Evolutionary conservation across 2,113 vertebrate species (phyloP).

Genomic region (Elachura formosa): DNA sequence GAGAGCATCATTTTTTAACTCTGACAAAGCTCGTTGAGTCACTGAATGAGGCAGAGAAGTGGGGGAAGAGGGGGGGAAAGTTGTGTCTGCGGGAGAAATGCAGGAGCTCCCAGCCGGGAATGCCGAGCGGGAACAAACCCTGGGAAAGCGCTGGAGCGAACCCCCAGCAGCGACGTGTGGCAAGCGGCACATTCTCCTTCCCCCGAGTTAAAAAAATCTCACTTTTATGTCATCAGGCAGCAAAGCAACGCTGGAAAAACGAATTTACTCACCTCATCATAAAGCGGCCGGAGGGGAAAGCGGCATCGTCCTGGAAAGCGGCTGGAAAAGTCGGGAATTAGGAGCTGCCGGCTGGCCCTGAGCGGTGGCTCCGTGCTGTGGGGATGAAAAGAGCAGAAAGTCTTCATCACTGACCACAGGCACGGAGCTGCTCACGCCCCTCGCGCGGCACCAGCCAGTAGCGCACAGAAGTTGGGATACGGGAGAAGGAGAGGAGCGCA

Average conservation of each 20-base stretch:
- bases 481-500: constrained; percentile 69
- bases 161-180: not conserved
- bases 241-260: not conserved
- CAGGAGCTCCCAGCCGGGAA: not conserved
- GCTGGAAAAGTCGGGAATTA: constrained; percentile 47
- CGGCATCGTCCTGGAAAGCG: constrained; percentile 65
- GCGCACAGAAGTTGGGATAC: constrained; percentile 71
- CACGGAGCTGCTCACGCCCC: constrained; percentile 81
- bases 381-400: constrained; percentile 85
- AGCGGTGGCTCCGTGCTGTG: constrained; percentile 84
- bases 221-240: not conserved
- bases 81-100: not conserved
- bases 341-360: constrained; percentile 73
- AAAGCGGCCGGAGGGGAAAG: constrained; percentile 11
- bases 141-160: not conserved
- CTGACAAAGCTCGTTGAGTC: not conserved
- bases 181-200: not conserved
- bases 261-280: constrained; percentile 74
- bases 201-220: not conserved
- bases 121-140: not conserved
- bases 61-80: not conserved
- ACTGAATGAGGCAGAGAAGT: not conserved
- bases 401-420: constrained; percentile 88
- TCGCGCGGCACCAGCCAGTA: constrained; percentile 82
- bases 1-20: not conserved